Evolutionary conservation across 2,888 invertebrate species (phyloP).

Genomic region (Parnassius apollo): DNA sequence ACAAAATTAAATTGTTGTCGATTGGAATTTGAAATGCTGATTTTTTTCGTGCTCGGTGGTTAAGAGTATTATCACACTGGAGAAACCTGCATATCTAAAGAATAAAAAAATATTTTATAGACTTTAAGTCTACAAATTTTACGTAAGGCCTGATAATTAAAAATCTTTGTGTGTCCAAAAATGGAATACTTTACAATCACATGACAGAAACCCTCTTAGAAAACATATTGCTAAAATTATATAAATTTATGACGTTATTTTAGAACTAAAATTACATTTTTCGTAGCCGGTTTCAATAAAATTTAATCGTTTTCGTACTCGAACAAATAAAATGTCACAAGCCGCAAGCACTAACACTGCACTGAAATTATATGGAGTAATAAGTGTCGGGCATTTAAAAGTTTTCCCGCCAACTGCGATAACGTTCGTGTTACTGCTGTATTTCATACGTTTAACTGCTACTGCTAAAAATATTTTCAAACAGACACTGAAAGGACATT

Average conservation of each 20-base stretch:
- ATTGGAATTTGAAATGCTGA: too few species aligned
- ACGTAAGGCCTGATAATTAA: too few species aligned
- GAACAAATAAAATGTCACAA: slow-evolving; percentile 13
- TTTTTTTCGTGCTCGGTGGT: too few species aligned
- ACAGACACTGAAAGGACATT: slow-evolving; percentile 23
- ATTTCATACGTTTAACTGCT: slow-evolving; percentile 25
- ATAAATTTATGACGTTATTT: not conserved
- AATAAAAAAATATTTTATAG: too few species aligned
- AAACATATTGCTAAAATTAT: too few species aligned
- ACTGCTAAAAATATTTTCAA: slow-evolving; percentile 21
- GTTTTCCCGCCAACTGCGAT: slow-evolving; percentile 23
- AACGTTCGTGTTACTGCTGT: slow-evolving; percentile 25
- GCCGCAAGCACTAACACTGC: slow-evolving; percentile 20
- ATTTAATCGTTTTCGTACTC: slow-evolving; percentile 1
- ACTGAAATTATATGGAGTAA: slow-evolving; percentile 26
- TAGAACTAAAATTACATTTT: not conserved
- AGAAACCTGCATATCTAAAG: too few species aligned
- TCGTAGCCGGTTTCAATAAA: slow-evolving; percentile 11
- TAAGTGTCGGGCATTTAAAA: slow-evolving; percentile 28
- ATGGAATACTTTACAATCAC: too few species aligned
- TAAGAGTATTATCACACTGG: too few species aligned
- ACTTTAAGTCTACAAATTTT: too few species aligned
- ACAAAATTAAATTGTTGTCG: too few species aligned
- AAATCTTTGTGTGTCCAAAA: too few species aligned
- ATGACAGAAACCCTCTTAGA: too few species aligned